Evolutionary conservation across 1,140 invertebrate genomes (phyloP).

Genomic region (Ips typographus): DNA sequence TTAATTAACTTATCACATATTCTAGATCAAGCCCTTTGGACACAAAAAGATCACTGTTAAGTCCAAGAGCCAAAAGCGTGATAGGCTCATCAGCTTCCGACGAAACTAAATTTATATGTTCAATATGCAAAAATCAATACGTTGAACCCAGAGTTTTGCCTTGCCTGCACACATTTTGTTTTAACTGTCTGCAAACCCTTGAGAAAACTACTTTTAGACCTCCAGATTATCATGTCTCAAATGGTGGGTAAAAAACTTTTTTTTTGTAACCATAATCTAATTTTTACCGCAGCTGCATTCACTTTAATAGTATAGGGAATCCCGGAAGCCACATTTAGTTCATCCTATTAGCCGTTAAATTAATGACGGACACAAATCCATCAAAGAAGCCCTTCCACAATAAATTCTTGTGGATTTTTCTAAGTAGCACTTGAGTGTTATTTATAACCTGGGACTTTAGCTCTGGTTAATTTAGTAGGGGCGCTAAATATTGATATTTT

Average conservation of each 20-base stretch:
- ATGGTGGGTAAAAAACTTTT: conserved; percentile 43
- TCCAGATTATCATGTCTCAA: conserved; percentile 51
- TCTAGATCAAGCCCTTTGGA: conserved; percentile 38
- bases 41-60: conserved; percentile 31
- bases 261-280: no score
- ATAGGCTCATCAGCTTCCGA: conserved; percentile 26
- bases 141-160: conserved; percentile 59
- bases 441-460: conserved; percentile 20
- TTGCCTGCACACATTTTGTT: conserved; percentile 63
- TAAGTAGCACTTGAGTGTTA: conserved; percentile 4
- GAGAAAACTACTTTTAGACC: conserved; percentile 43
- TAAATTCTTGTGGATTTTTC: conserved; percentile 20
- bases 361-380: conserved; percentile 17
- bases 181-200: conserved; percentile 56
- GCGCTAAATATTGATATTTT: conserved; percentile 17
- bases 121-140: conserved; percentile 45
- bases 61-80: conserved; percentile 39
- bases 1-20: background rate
- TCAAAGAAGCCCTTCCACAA: conserved; percentile 32
- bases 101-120: conserved; percentile 53
- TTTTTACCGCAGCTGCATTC: background rate
- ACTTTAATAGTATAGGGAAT: conserved; percentile 1
- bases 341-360: conserved; percentile 31
- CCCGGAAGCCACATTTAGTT: conserved; percentile 32
- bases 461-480: conserved; percentile 9